phyloP scores from a whole-genome alignment of 2,797 vertebrate species.

The Tadarida brasiliensis region DNA sequence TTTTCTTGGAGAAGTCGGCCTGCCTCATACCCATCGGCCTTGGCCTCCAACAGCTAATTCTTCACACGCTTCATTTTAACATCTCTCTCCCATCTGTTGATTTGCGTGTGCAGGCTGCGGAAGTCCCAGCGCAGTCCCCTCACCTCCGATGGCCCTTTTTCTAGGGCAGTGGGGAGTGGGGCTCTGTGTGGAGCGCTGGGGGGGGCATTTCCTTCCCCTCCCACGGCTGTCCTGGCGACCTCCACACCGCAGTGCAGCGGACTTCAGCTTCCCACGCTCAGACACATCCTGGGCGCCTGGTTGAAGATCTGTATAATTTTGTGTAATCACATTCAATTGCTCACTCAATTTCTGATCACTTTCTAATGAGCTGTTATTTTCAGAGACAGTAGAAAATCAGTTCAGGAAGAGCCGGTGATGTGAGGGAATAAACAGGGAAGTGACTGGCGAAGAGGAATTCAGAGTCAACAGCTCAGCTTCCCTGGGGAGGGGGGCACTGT shows the following conservation, averaged over 20 bases:
- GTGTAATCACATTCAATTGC: conserved; percentile 63
- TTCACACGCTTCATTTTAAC: neutral
- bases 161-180: neutral
- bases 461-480: rapidly evolving
- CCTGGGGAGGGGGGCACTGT: rapidly evolving
- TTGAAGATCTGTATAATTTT: conserved; percentile 62
- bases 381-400: conserved; percentile 53
- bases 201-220: neutral
- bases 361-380: conserved; percentile 76
- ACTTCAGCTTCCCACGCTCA: neutral
- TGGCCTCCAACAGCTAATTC: rapidly evolving
- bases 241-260: rapidly evolving
- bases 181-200: rapidly evolving
- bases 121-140: rapidly evolving
- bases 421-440: neutral
- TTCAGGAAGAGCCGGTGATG: conserved; percentile 27
- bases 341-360: conserved; percentile 67
- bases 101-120: neutral
- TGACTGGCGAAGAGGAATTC: neutral
- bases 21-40: rapidly evolving
- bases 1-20: neutral
- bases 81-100: neutral
- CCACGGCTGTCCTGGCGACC: neutral
- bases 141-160: neutral
- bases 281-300: neutral